These are phyloP conservation scores for Silurus aristotelis DNA, from an alignment of 2,797 vertebrate genomes.

Conservation along the genomic window DNA sequence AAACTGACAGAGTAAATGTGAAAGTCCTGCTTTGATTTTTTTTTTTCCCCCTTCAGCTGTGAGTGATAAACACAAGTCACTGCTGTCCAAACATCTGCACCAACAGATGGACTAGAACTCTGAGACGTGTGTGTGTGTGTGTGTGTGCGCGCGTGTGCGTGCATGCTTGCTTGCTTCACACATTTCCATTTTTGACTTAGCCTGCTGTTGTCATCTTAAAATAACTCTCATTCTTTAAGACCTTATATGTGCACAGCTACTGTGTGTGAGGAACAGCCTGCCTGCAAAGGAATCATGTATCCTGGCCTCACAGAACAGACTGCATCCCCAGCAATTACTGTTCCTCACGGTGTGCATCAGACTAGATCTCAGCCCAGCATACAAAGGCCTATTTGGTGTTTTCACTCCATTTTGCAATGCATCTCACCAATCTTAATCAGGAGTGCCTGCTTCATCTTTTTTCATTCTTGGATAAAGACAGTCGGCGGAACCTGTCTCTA, in stretches of 20 bases:
- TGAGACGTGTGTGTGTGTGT: conserved; percentile 31
- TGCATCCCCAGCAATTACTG: conserved; percentile 50
- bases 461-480: conserved; percentile 91
- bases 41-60: conserved; percentile 39
- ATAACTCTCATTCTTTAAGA: conserved; percentile 80
- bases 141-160: neutral
- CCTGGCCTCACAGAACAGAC: conserved; percentile 64
- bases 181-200: conserved; percentile 69
- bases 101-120: conserved; percentile 72
- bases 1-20: conserved; percentile 10
- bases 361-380: conserved; percentile 50
- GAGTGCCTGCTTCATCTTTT: conserved; percentile 93
- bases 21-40: conserved; percentile 16
- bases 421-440: conserved; percentile 83
- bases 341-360: conserved; percentile 53
- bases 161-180: conserved; percentile 56
- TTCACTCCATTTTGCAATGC: conserved; percentile 70
- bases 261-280: conserved; percentile 51
- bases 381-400: conserved; percentile 51
- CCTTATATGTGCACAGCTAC: conserved; percentile 91
- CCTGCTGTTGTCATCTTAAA: conserved; percentile 84
- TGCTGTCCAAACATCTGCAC: conserved; percentile 69
- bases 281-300: conserved; percentile 73
- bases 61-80: conserved; percentile 63
- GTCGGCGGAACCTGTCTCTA: conserved; percentile 79